These are phyloP conservation scores for Triplophysa rosa DNA, from an alignment of 2,113 vertebrate species.

Conservation along the genomic window DNA sequence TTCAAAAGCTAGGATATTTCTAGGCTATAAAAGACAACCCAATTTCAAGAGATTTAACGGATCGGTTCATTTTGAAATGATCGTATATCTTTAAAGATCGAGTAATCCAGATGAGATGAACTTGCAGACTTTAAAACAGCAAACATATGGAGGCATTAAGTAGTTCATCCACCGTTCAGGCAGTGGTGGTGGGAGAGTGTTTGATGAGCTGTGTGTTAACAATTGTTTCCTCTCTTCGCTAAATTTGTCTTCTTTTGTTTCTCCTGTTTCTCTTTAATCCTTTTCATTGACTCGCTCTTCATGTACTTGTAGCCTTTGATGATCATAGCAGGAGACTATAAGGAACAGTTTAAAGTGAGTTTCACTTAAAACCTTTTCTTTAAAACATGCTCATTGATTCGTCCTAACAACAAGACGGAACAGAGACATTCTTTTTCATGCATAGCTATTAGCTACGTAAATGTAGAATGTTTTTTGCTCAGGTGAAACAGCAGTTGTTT, in stretches of 20 bases:
- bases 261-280: background rate
- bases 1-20: conserved; percentile 24
- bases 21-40: conserved; percentile 15
- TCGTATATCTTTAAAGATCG: conserved; percentile 22
- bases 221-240: conserved; percentile 17
- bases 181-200: background rate
- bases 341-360: background rate
- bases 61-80: conserved; percentile 27
- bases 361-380: background rate
- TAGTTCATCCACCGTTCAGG: background rate
- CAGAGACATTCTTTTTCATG: background rate
- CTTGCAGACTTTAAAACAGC: conserved; percentile 26
- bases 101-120: conserved; percentile 36
- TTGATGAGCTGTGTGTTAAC: conserved; percentile 29
- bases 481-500: too few relatives aligned
- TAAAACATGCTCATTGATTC: background rate
- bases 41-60: conserved; percentile 14
- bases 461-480: background rate
- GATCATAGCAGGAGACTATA: background rate
- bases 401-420: background rate
- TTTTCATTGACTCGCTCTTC: conserved; percentile 4
- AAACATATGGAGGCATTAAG: background rate
- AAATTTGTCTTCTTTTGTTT: conserved; percentile 1
- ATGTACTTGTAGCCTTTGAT: conserved; percentile 3
- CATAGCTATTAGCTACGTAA: background rate